Base-by-base conservation (phyloP, 2,888 invertebrate genomes). In the Diarsia rubi region DNA sequence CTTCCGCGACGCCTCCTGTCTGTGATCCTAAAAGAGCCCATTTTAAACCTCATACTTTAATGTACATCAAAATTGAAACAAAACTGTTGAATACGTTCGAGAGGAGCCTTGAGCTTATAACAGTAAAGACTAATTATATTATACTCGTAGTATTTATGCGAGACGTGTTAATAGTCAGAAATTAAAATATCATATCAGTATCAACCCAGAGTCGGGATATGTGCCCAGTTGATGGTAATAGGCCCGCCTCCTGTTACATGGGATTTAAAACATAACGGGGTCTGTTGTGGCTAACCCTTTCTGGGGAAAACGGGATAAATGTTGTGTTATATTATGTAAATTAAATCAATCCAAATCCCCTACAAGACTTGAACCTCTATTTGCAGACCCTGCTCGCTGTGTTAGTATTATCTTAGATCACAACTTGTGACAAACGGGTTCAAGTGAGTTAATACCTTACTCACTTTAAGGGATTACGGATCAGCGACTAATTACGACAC, bases 371-470 rank as follows among this genome's bases (percentile, higher is more conserved):
- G 14, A 19, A n/a, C 5, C 31, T 52, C 21, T 24, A 12, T 24
- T 52, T 44, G 31, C 49, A 27, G 24, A 24, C 49, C 21, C 24
- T 16, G 49, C 44, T 12, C 21, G 24, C 31, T 16, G 47, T 24
- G 14, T 57, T 3, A 24, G 73, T 73, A 73, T 76, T 57, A 76
- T 11, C 47, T 64, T 57, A 49, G 63, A 73, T 57, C 54, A 16
- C 79, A 79, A 63, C 21, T 76, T 76, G 73, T 73, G 54, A 64
- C 27, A 44, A 72, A 79, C 63, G n/a, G 42, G 47, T 57, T 24
- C 14, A 57, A 71, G 47, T 63, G 54, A 63, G 54, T 42, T 54
- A 63, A 76, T 79, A 42, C 63, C n/a, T 14, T 47, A 72, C 27
- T 9, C 24, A 54, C 54, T 47, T 79, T 44, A 63, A 2, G 63